These are phyloP conservation scores for Lysiphlebus fabarum DNA, from an alignment of 1,140 invertebrate genomes.

Conservation along the genomic window DNA sequence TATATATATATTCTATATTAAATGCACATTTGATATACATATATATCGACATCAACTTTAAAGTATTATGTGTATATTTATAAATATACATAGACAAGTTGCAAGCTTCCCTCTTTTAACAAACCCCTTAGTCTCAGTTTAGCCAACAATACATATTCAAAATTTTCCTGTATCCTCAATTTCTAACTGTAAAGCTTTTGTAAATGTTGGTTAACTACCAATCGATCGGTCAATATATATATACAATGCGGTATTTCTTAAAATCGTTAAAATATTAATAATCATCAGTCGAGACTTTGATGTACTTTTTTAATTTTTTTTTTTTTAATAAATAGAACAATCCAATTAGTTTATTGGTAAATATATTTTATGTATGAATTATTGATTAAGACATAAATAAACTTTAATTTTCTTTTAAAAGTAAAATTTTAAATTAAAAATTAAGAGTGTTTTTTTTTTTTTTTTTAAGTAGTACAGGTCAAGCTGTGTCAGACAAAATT, in stretches of 20 bases:
- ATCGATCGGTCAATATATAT: conserved; percentile 29
- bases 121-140: too few species aligned
- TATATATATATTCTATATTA: not conserved
- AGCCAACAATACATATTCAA: conserved; percentile 20
- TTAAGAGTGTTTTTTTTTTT: too few species aligned
- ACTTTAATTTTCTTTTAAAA: too few species aligned
- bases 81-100: conserved; percentile 5
- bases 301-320: too few species aligned
- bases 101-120: conserved; percentile 2
- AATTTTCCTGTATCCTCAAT: conserved; percentile 14
- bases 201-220: conserved; percentile 34
- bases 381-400: too few species aligned
- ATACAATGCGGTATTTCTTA: conserved; percentile 28
- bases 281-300: conserved; percentile 11
- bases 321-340: too few species aligned
- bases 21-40: not conserved
- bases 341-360: too few species aligned
- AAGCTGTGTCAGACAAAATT: too few species aligned
- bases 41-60: conserved; percentile 7
- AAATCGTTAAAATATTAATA: conserved; percentile 33
- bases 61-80: too few species aligned
- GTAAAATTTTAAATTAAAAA: too few species aligned
- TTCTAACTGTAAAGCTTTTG: conserved; percentile 26
- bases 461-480: too few species aligned
- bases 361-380: too few species aligned